Conservation (phyloP, 1,140 invertebrate genomes). For the Brachystomella parvula region DNA sequence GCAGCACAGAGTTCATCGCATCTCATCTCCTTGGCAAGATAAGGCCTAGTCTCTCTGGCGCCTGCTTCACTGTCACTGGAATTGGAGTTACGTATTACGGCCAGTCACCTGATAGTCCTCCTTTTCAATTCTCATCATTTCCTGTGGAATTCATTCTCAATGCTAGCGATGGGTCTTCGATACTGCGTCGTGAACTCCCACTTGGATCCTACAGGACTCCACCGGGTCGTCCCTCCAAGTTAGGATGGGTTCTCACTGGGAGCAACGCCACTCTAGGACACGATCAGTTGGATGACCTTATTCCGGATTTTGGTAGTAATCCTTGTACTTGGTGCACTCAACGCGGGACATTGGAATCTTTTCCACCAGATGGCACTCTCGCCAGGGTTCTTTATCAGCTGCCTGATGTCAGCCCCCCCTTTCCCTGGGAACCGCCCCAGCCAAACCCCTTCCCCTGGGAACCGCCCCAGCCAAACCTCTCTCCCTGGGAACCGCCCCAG, state of each 20-base stretch:
- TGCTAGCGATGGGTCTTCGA: background rate
- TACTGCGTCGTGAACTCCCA: background rate
- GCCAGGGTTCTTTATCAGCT: too few relatives aligned
- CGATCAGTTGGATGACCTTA: too few relatives aligned
- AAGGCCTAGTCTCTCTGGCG: background rate
- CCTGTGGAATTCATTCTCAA: slow-evolving; percentile 13
- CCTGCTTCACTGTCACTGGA: background rate
- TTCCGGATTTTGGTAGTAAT: too few relatives aligned
- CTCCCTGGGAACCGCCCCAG: too few relatives aligned
- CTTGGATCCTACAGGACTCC: background rate
- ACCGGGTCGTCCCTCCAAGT: background rate
- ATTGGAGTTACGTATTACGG: background rate
- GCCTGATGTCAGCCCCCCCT: too few relatives aligned
- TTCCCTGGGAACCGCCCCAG: too few relatives aligned
- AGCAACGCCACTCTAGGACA: too few relatives aligned
- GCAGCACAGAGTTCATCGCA: slow-evolving; percentile 13
- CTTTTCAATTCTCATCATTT: background rate
- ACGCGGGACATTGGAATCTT: too few relatives aligned
- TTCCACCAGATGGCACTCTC: too few relatives aligned
- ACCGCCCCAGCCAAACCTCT: too few relatives aligned
- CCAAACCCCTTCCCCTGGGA: too few relatives aligned
- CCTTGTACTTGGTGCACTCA: too few relatives aligned
- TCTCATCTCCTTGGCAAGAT: background rate
- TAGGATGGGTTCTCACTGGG: slow-evolving; percentile 18
- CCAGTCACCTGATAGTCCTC: background rate